Conservation (phyloP, 2,797 vertebrate genomes). For the Falco berigora region DNA sequence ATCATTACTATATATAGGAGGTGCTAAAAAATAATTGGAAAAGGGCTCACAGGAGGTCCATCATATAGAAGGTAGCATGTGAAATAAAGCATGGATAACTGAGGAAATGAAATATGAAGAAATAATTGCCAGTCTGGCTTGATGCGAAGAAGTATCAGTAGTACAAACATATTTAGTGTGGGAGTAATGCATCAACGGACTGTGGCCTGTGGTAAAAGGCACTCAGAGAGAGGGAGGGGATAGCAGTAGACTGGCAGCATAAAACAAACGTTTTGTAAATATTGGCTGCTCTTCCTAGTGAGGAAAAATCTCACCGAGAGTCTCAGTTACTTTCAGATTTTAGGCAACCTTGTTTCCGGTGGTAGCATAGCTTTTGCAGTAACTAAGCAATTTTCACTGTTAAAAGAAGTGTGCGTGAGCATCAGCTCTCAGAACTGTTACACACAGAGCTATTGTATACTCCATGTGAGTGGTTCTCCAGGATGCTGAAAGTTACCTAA, state of each 20-base stretch:
- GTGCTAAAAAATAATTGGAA: slow-evolving; percentile 1
- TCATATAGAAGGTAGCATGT: background rate
- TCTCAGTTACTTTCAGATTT: background rate
- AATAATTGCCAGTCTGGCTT: background rate
- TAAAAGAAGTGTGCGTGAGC: background rate
- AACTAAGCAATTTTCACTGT: background rate
- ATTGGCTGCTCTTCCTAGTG: background rate
- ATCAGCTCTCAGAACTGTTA: background rate
- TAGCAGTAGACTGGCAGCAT: background rate
- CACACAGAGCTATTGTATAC: background rate
- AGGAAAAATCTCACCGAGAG: background rate
- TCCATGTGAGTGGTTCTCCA: background rate
- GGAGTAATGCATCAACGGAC: background rate
- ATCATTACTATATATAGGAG: background rate
- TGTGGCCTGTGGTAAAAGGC: background rate
- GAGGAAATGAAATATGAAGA: background rate
- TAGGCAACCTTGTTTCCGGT: background rate
- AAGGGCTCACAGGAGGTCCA: background rate
- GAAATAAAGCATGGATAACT: background rate
- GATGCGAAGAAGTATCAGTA: background rate
- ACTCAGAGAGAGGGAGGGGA: background rate
- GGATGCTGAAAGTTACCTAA: background rate
- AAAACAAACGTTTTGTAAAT: background rate
- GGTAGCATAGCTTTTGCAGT: background rate
- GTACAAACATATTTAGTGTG: background rate